Evolutionary conservation across 2,797 vertebrate species (phyloP), one percentile per base, ranked within the genome.

Genomic region (Chelmon rostratus): DNA sequence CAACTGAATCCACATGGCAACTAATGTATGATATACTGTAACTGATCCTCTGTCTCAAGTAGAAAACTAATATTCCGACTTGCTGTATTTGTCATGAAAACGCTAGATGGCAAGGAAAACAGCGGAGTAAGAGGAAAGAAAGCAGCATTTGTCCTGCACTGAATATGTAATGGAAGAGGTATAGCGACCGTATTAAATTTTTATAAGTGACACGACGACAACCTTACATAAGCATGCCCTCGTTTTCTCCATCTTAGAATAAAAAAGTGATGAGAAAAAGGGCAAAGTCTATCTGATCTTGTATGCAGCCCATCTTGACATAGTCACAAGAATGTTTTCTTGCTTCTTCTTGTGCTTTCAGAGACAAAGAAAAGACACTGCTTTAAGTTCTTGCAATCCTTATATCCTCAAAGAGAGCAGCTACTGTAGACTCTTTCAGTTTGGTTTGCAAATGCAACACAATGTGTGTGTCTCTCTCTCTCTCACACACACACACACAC

Each of bases 181-280:
- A 93, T 81, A 87, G 89, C 8, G 52, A 83, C 85, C 49, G 28
- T 78, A 91, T 93, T 63, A 86, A 91, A 86, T 81, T 91, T 93
- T 92, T 86, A 94, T 89, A 81, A 53, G 83, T 72, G 86, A 91
- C 87, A 79, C 76, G 83, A 91, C 64, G 83, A 92, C 87, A 86
- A 88, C 86, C 90, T 94, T 92, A 92, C 88, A 91, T 93, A 93
- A 94, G 88, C 73, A 19, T 88, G 90, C 50, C 90, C 90, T 91
- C 73, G 37, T 93, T 94, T 87, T 84, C 84, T 89, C 73, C 71
- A 83, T 85, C 90, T 87, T 63, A 35, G 75, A 82, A 86, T 71
- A 69, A 84, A 86, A 84, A 82, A 92, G 78, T 80, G 74, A 91
- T 53, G 77, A 78, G 82, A 90, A 87, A 86, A 88, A 76, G 81